Conservation (phyloP, 1,140 invertebrate species). For the Sipha flava region DNA sequence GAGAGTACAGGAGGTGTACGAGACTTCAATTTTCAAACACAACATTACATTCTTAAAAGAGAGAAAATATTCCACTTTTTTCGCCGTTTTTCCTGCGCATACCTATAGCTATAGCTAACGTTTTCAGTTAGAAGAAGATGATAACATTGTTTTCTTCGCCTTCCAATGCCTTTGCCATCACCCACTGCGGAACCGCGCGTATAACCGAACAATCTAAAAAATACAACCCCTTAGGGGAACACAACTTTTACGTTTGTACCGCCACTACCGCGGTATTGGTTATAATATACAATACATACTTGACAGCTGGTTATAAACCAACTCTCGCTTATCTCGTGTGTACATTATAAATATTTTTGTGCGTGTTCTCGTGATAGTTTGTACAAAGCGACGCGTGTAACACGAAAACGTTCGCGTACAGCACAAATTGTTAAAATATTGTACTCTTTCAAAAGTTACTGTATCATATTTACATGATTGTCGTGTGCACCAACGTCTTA, state of each 20-base stretch:
- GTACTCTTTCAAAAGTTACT: too few relatives aligned
- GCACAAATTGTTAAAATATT: too few relatives aligned
- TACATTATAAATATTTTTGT: too few relatives aligned
- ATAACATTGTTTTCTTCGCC: constrained; percentile 5
- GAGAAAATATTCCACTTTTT: background rate
- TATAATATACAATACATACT: background rate
- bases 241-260: background rate
- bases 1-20: too few relatives aligned
- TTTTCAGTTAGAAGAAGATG: background rate
- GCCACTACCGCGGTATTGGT: too few relatives aligned
- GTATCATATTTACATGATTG: too few relatives aligned
- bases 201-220: background rate
- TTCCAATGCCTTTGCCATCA: background rate
- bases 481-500: too few relatives aligned
- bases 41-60: constrained; percentile 12
- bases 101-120: too few relatives aligned
- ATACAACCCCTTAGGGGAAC: background rate
- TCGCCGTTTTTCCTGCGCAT: background rate
- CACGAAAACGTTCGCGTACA: too few relatives aligned
- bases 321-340: background rate
- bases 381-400: too few relatives aligned
- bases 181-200: background rate
- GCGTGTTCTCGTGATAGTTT: too few relatives aligned
- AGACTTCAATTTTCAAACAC: background rate
- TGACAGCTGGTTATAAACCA: background rate